Evolutionary conservation across 2,888 invertebrate species (phyloP), one percentile per base, ranked within the genome.

Genomic region (Drosophila parthenogenetica): DNA sequence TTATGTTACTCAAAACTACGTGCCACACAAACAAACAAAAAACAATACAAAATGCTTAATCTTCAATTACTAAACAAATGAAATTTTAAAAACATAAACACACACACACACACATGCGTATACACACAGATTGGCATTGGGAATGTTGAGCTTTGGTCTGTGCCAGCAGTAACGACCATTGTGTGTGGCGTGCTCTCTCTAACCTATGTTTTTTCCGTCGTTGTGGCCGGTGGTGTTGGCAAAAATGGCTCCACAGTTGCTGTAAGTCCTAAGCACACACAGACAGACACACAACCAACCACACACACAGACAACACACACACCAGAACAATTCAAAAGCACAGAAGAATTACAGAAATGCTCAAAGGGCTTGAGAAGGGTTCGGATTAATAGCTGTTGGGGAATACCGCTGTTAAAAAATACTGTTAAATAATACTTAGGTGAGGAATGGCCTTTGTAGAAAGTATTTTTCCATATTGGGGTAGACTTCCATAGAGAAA

Each of bases 161-260:
- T 95, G 91, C 94, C 96, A 93, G 95, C 95, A 90, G 92, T 95
- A 92, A 94, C 95, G 93, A 96, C 96, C 90, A 92, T 96, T 92
- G 92, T 94, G 90, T 95, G 95, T 93, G 94, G 96, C 89, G 92
- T 94, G 91, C 94, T 95, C 93, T 95, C 96, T 90, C 93, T 96
- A 91, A 95, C 95, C 93, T 94, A 95, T 92, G 95, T 95, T 92
- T 94, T 95, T 92, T 94, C 94, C 92, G 94, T 96, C 93, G 96
- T 97, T 93, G 95, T 96, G 94, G 95, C 95, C 93, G 97, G 98
- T 93, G 99, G 99, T 93, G 97, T 97, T 92, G 99, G 99, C 92
- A 99, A 98, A 94, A 99, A 99, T 94, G 99, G 98, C 93, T 99
- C 99, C 89, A 98, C 99, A 86, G 98, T 99, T 90, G 99, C 99